phyloP scores from a whole-genome alignment of 2,113 vertebrate species.

The Zonotrichia leucophrys region DNA sequence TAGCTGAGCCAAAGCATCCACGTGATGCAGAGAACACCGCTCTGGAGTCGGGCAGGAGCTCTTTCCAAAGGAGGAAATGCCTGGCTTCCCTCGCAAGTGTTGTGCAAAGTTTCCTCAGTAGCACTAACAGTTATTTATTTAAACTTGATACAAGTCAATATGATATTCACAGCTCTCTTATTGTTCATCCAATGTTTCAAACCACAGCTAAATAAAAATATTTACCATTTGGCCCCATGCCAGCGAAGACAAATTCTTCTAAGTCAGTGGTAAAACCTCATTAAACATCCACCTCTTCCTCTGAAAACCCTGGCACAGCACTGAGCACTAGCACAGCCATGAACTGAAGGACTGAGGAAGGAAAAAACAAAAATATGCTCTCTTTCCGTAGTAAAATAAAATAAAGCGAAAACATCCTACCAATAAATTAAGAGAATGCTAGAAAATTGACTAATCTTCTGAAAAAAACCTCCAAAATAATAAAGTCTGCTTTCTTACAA shows the following conservation, averaged over 20 bases:
- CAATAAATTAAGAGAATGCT: background rate
- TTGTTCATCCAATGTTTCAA: background rate
- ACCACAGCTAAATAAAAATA: background rate
- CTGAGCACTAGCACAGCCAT: background rate
- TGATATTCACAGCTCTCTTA: background rate
- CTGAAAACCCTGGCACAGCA: background rate
- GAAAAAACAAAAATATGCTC: background rate
- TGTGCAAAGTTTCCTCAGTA: background rate
- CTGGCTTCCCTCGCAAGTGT: background rate
- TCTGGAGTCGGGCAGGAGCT: background rate
- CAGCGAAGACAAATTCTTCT: background rate
- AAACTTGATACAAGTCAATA: background rate
- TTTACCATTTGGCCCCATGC: background rate
- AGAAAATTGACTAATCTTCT: background rate
- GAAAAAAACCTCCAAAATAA: background rate
- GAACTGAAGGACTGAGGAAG: background rate
- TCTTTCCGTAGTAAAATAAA: background rate
- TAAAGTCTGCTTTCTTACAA: background rate
- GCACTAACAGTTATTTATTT: constrained; percentile 8
- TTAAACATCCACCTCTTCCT: background rate
- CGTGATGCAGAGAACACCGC: background rate
- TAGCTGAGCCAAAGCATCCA: constrained; percentile 35
- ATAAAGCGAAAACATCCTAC: background rate
- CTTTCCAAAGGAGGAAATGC: constrained; percentile 51
- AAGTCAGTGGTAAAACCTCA: background rate